Conservation (phyloP, 23 tunicate genomes). For the Pegea sp. region DNA sequence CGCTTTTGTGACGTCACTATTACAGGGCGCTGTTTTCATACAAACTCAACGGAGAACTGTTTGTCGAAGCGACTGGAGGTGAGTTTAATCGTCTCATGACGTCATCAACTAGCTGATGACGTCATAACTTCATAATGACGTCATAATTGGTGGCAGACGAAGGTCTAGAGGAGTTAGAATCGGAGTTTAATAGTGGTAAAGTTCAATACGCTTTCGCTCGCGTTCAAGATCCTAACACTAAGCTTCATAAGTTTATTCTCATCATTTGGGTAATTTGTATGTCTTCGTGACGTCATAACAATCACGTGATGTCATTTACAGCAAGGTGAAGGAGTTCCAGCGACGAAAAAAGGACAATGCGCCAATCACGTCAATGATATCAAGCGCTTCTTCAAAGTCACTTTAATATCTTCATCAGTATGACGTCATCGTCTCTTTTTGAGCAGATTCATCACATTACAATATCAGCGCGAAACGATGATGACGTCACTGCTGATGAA, state of each 20-base stretch:
- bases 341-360: constrained; percentile 77
- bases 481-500: constrained; percentile 70
- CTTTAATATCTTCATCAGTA: no score
- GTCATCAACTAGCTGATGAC: no score
- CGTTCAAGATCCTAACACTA: constrained; percentile 73
- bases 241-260: constrained; percentile 38
- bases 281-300: background rate
- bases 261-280: constrained; percentile 53
- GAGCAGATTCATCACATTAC: constrained; percentile 48
- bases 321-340: constrained; percentile 98
- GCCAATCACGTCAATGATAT: constrained; percentile 84
- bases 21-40: constrained; percentile 46
- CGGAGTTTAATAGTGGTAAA: constrained; percentile 75
- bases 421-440: no score
- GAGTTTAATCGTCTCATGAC: no score
- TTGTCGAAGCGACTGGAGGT: constrained; percentile 68
- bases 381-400: constrained; percentile 75
- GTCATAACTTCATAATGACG: no score
- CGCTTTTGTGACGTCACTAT: no score
- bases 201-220: constrained; percentile 78
- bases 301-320: background rate
- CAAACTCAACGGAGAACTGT: constrained; percentile 63
- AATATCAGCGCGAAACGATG: constrained; percentile 63
- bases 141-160: no score
- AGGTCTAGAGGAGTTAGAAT: constrained; percentile 81